phyloP scores from a whole-genome alignment of 2,113 vertebrate genomes.

The Ciconia boyciana region DNA sequence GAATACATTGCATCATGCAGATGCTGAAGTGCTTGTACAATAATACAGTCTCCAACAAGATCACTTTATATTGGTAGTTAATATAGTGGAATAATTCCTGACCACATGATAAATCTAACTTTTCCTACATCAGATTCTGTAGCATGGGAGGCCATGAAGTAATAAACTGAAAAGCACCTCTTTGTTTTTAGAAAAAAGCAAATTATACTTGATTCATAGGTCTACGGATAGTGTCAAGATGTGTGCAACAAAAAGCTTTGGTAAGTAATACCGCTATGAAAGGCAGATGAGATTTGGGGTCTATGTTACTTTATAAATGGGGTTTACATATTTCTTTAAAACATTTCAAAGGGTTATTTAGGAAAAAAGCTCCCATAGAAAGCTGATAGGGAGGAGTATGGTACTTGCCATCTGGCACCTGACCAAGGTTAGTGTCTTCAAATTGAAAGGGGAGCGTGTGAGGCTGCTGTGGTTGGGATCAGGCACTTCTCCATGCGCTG shows the following conservation, averaged over 20 bases:
- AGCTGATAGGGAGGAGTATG: background rate
- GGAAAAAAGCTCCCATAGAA: background rate
- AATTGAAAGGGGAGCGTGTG: fast-evolving
- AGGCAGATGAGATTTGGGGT: background rate
- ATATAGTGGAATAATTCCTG: background rate
- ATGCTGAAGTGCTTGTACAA: background rate
- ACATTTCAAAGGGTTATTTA: background rate
- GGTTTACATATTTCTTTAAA: background rate
- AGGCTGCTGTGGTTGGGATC: background rate
- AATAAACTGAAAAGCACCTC: background rate
- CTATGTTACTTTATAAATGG: background rate
- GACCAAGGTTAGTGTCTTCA: background rate
- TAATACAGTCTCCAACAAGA: background rate
- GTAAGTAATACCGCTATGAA: background rate
- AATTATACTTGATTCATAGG: background rate
- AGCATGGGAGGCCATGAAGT: background rate
- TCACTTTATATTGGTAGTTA: background rate
- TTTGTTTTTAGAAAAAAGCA: background rate
- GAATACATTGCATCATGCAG: background rate
- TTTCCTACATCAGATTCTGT: background rate
- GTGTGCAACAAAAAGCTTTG: background rate
- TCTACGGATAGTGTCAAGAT: background rate
- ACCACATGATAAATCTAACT: background rate
- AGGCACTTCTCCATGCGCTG: background rate
- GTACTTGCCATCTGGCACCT: background rate